phyloP scores from a whole-genome alignment of 2,113 vertebrate species.

The Lichenostomus cassidix region DNA sequence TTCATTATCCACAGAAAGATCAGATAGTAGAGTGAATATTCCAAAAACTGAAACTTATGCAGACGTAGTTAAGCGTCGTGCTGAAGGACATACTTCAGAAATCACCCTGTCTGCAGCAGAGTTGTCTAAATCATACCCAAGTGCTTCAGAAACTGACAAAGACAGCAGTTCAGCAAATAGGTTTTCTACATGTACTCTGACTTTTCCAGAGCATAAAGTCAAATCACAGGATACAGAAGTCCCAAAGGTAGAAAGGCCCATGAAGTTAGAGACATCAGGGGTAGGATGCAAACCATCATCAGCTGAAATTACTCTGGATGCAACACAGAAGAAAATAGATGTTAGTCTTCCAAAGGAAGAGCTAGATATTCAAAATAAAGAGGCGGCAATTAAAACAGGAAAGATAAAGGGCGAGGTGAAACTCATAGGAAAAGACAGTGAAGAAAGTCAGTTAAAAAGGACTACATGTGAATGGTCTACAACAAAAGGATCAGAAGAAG shows the following conservation, averaged over 20 bases:
- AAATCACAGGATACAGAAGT: not conserved
- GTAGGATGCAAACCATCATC: not conserved
- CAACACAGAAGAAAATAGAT: not conserved
- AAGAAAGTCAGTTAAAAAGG: conserved; percentile 7
- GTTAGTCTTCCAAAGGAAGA: not conserved
- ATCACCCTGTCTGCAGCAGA: not conserved
- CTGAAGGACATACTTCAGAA: not conserved
- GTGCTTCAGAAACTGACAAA: not conserved
- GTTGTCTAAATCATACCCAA: not conserved
- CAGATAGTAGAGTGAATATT: not conserved
- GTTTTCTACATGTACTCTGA: not conserved
- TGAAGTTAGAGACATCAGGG: not conserved
- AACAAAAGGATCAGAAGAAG: not conserved
- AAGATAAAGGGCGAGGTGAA: not conserved
- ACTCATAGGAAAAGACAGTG: not conserved
- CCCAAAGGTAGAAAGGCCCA: not conserved
- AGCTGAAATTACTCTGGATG: not conserved
- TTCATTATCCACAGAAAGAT: not conserved
- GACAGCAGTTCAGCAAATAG: not conserved
- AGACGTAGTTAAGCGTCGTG: not conserved
- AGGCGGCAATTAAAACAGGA: not conserved
- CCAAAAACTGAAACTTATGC: not conserved
- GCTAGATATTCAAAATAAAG: not conserved
- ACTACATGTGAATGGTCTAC: not conserved
- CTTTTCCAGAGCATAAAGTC: not conserved